Conservation (phyloP, 2,797 vertebrate genomes). For the Coranthus polyacanthus region DNA sequence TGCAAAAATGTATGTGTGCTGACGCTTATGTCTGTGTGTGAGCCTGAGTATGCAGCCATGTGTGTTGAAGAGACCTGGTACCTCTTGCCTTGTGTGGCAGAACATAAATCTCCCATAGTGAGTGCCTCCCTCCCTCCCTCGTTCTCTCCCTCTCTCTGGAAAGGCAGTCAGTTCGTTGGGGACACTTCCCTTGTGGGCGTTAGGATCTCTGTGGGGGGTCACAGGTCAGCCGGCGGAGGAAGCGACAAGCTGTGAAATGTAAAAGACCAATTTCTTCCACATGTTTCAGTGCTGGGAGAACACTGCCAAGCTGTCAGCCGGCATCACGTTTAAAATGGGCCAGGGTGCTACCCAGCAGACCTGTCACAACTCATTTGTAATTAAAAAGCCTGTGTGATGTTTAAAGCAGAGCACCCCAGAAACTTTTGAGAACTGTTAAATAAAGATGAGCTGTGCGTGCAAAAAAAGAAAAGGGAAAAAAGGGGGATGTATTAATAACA, state of each 20-base stretch:
- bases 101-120: conserved; percentile 89
- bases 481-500: conserved; percentile 80
- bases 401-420: conserved; percentile 91
- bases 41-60: conserved; percentile 32
- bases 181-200: conserved; percentile 96
- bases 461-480: conserved; percentile 57
- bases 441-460: conserved; percentile 86
- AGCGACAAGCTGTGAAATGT: conserved; percentile 99
- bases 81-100: conserved; percentile 69
- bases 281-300: conserved; percentile 93
- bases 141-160: conserved; percentile 60
- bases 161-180: conserved; percentile 84
- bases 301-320: conserved; percentile 91
- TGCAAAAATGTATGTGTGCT: conserved; percentile 33
- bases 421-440: conserved; percentile 88
- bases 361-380: conserved; percentile 97
- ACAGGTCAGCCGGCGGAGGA: conserved; percentile 95
- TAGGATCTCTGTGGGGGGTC: conserved; percentile 93
- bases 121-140: conserved; percentile 72
- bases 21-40: conserved; percentile 20
- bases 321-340: conserved; percentile 91
- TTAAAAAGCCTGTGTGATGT: conserved; percentile 91
- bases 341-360: conserved; percentile 90
- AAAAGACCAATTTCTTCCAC: conserved; percentile 99
- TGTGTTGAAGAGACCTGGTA: conserved; percentile 53